phyloP scores from a whole-genome alignment of 2,113 vertebrate species.

The Equus quagga region DNA sequence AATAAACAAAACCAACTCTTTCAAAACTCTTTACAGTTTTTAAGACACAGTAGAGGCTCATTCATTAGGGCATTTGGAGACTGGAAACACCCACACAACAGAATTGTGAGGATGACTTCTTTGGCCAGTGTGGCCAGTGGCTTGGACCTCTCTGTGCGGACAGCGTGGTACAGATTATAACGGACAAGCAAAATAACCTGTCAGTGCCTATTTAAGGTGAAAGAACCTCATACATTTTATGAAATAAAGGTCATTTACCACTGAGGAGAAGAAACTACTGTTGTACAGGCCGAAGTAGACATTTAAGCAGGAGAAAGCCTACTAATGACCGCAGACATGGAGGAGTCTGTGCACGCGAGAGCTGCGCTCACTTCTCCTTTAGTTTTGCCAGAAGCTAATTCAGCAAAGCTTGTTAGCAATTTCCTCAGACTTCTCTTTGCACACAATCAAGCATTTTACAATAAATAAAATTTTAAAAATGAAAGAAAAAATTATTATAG shows the following conservation, averaged over 20 bases:
- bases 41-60: neutral
- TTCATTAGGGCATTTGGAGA: neutral
- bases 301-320: neutral
- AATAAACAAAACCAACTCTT: neutral
- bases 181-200: neutral
- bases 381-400: slow-evolving; percentile 36
- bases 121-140: neutral
- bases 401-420: neutral
- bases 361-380: neutral
- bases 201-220: neutral
- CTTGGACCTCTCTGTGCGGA: neutral
- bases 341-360: neutral
- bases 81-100: neutral
- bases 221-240: neutral
- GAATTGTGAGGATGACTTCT: neutral
- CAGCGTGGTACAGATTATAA: neutral
- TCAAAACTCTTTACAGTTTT: neutral
- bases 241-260: neutral
- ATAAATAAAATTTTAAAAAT: neutral
- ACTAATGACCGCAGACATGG: neutral
- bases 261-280: neutral
- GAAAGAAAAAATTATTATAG: neutral
- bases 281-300: neutral
- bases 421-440: slow-evolving; percentile 21
- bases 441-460: slow-evolving; percentile 29